Base-by-base conservation (phyloP, 2,797 vertebrate species). In the Merluccius polli region DNA sequence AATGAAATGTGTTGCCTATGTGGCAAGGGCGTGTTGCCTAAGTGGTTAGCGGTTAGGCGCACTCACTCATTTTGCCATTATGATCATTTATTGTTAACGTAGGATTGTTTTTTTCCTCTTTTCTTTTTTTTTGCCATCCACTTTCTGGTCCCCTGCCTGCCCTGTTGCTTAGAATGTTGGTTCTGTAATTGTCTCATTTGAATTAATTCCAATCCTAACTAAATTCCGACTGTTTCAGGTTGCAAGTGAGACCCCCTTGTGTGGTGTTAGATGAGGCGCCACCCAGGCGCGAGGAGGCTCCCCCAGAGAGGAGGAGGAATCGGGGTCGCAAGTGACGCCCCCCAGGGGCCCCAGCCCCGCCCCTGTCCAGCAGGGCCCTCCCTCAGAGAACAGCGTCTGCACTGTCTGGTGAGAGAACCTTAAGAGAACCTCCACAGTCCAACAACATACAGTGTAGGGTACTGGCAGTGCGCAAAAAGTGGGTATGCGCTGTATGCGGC, bases 341-440 rank as follows among this genome's bases (percentile, higher is more conserved):
- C 86, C 89, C 73, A 83, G 78, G 88, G 87, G 87, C 91, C 87
- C 87, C 38, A 85, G 89, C 91, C 85, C 21, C 82, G 74, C 84
- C 90, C 83, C 18, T 90, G 82, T 87, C 87, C 86, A 79, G 71
- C 91, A 90, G 79, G 93, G 94, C 88, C 92, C 88, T 30, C 90
- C 81, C 78, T 90, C 90, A 31, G 87, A 93, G 85, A 92, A 79
- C 93, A 91, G 78, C 91, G 74, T 69, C 89, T 96, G 79, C 88
- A 94, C 84, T 94, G 95, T 87, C 92, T 99, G 95, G 97, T 98
- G 88, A 94, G 95, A 82, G 63, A 32, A 13, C 63, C 41, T 18
- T 5, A 0, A 11, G 13, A 65, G 21, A 27, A 6, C 59, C 59
- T 11, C 21, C n/a, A n/a, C n/a, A n/a, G n/a, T n/a, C n/a, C n/a